phyloP scores from a whole-genome alignment of 2,113 vertebrate species.

The Centropristis striata region DNA sequence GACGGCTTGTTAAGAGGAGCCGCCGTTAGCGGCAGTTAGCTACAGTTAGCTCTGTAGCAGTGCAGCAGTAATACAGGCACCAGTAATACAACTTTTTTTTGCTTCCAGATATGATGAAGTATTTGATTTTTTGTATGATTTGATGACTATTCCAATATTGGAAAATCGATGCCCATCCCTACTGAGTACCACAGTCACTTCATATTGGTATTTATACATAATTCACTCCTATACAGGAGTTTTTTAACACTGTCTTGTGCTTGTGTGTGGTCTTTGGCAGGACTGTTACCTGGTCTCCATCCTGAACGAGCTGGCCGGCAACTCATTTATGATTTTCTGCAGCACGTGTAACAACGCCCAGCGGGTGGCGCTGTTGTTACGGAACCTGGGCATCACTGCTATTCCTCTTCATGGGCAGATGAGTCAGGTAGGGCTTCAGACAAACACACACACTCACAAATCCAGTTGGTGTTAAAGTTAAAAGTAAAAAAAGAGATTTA shows the following conservation, averaged over 20 bases:
- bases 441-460: not conserved
- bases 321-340: slow-evolving; percentile 99
- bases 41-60: too few species aligned
- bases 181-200: not conserved
- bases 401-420: slow-evolving; percentile 98
- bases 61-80: too few species aligned
- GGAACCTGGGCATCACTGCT: slow-evolving; percentile 97
- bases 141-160: too few species aligned
- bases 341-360: slow-evolving; percentile 97
- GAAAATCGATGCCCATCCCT: too few species aligned
- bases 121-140: too few species aligned
- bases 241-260: not conserved
- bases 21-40: too few species aligned
- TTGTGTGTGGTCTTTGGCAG: slow-evolving; percentile 72
- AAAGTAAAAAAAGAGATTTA: too few species aligned
- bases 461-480: not conserved
- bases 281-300: slow-evolving; percentile 98
- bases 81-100: too few species aligned
- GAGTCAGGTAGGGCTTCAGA: slow-evolving; percentile 89
- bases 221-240: not conserved
- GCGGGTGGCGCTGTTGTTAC: slow-evolving; percentile 92
- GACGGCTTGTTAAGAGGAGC: too few species aligned
- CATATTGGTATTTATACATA: not conserved
- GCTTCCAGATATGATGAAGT: too few species aligned
- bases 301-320: slow-evolving; percentile 96